A percentile compares a stretch with the other conserved stretches of the same genome.
Evolutionary conservation across 2,113 vertebrate species (phyloP).

Genomic region (Ranitomeya variabilis): DNA sequence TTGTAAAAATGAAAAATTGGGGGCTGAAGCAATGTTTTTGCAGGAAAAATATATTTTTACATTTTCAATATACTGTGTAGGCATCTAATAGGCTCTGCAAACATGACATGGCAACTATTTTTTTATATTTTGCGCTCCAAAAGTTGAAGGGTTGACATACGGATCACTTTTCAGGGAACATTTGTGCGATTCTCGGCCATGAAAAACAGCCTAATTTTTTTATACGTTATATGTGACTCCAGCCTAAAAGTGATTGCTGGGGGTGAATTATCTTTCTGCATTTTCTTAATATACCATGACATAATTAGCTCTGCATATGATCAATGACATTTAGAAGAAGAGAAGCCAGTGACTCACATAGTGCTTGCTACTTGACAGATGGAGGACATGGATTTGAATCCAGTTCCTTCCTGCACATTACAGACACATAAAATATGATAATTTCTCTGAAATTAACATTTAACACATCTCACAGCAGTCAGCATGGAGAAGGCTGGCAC

Average conservation of each 20-base stretch:
- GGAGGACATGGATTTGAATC: slow-evolving; percentile 4
- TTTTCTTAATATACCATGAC: slow-evolving; percentile 17
- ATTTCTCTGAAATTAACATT: slow-evolving; percentile 12
- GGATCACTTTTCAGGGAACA: too few species aligned
- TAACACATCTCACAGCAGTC: slow-evolving; percentile 1
- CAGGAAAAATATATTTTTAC: too few species aligned
- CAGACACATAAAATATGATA: neutral
- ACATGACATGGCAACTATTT: too few species aligned
- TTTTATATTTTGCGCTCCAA: too few species aligned
- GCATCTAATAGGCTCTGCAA: too few species aligned
- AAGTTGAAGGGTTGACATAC: too few species aligned
- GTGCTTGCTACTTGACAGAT: slow-evolving; percentile 20
- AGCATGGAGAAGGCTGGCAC: neutral
- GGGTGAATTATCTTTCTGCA: slow-evolving; percentile 12
- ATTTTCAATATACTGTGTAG: too few species aligned
- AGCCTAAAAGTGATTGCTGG: neutral
- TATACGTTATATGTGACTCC: too few species aligned
- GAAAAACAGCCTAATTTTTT: too few species aligned
- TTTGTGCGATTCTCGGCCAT: too few species aligned
- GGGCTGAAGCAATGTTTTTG: too few species aligned
- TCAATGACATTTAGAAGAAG: slow-evolving; percentile 39
- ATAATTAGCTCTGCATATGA: slow-evolving; percentile 27
- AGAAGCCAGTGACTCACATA: slow-evolving; percentile 22
- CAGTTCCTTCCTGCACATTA: neutral
- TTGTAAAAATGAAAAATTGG: too few species aligned